Percentiles rank a stretch among this genome's conserved stretches.
These are phyloP conservation scores for Acarapis woodi DNA, from an alignment of 1,140 invertebrate species.

Conservation along the genomic window DNA sequence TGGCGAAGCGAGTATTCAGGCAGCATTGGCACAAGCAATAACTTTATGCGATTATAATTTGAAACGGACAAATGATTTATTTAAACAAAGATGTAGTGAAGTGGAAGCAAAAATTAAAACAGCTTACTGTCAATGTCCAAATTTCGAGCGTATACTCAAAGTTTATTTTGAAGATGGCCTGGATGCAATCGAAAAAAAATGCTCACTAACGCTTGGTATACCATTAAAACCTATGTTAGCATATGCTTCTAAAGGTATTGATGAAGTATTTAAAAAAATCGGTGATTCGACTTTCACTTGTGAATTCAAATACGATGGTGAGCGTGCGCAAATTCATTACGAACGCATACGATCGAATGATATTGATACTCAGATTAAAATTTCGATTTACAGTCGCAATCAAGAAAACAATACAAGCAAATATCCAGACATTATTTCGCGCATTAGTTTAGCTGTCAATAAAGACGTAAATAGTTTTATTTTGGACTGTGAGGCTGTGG, in stretches of 20 bases:
- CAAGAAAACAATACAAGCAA: slow-evolving; percentile 94
- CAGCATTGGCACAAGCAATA: slow-evolving; percentile 56
- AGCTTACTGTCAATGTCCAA: slow-evolving; percentile 84
- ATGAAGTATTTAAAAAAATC: slow-evolving; percentile 66
- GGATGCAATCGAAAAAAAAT: slow-evolving; percentile 41
- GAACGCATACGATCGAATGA: too few relatives aligned
- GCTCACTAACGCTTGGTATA: slow-evolving; percentile 65
- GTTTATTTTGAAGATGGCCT: slow-evolving; percentile 49
- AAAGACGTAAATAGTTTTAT: slow-evolving; percentile 48
- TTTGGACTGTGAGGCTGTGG: slow-evolving; percentile 85
- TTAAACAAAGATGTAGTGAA: slow-evolving; percentile 51
- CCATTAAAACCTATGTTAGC: slow-evolving; percentile 96
- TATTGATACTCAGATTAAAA: slow-evolving; percentile 29
- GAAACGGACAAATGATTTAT: slow-evolving; percentile 24
- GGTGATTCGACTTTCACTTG: slow-evolving; percentile 78
- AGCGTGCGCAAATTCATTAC: slow-evolving; percentile 85
- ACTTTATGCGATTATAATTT: slow-evolving; percentile 18
- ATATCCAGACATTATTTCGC: slow-evolving; percentile 75
- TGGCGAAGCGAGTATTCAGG: slow-evolving; percentile 76
- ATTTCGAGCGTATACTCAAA: slow-evolving; percentile 60
- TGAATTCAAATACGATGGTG: slow-evolving; percentile 98
- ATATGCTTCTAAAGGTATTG: slow-evolving; percentile 67
- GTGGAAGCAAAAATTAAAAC: slow-evolving; percentile 55
- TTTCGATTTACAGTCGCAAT: slow-evolving; percentile 76
- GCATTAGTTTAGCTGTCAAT: slow-evolving; percentile 26